Evolutionary conservation across 2,113 vertebrate species (phyloP), one percentile per base, ranked within the genome.

Genomic region (Plectropomus leopardus): DNA sequence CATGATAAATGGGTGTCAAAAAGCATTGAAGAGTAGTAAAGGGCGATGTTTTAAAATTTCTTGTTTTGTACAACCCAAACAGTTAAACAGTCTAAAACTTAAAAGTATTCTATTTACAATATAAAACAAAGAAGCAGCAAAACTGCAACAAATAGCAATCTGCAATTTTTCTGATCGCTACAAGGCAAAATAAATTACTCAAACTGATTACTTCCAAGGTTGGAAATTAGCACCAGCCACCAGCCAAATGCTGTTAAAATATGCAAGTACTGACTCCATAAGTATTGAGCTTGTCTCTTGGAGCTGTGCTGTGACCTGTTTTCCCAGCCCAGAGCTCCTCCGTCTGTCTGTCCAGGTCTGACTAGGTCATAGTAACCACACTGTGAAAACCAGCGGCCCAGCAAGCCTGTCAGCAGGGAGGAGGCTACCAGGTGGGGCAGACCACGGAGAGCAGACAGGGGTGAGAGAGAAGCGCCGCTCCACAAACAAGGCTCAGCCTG

Each of bases 371-470:
- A 78, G 79, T 53, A 87, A 47, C 69, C 24, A 50, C 17, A 54
- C 63, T 71, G 83, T 80, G 83, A 76, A 85, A 78, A 78, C 65
- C 80, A 86, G 80, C 66, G 75, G 81, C 55, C 76, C 82, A 74
- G 64, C 79, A 60, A 23, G 85, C 32, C 66, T 88, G 73, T 78
- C 80, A 72, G 84, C 84, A 30, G 83, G 82, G 21, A 51, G 76
- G 74, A 40, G 72, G 70, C 81, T 72, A 75, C 86, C 80, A 79
- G 87, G 80, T 85, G 84, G 63, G 70, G 59, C 54, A 17, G 48
- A 73, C 78, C 40, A 77, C n/a, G 14, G 47, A 80, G 66, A 66
- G 63, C 57, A 61, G 53, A 84, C 74, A 28, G 58, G 80, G 71
- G 70, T 59, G 71, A 85, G 82, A 69, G 86, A 76, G 64, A 81